Conservation (phyloP, 2,888 invertebrate genomes). For the Drosophila borealis region DNA sequence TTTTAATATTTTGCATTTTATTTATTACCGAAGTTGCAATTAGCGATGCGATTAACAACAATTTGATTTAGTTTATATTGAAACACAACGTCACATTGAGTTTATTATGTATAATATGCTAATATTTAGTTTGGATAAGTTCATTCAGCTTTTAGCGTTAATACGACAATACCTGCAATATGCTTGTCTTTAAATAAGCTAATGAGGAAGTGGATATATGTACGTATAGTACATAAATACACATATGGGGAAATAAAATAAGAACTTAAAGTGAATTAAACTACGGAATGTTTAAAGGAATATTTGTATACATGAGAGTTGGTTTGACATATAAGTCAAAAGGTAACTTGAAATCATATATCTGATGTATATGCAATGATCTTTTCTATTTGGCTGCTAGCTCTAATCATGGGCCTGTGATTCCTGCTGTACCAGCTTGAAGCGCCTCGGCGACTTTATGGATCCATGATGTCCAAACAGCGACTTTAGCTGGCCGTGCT, state of each 20-base stretch:
- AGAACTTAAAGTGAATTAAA: slow-evolving; percentile 62
- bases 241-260: slow-evolving; percentile 33
- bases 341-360: slow-evolving; percentile 43
- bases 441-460: slow-evolving; percentile 93
- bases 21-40: slow-evolving; percentile 10
- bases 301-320: slow-evolving; percentile 56
- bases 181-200: slow-evolving; percentile 55
- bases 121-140: slow-evolving; percentile 32
- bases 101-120: slow-evolving; percentile 24
- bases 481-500: slow-evolving; percentile 90
- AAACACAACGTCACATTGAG: slow-evolving; percentile 48
- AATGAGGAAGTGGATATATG: slow-evolving; percentile 53
- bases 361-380: slow-evolving; percentile 18
- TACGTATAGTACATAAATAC: slow-evolving; percentile 24
- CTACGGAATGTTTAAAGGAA: slow-evolving; percentile 61
- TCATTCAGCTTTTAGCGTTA: slow-evolving; percentile 40
- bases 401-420: slow-evolving; percentile 94
- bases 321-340: slow-evolving; percentile 24
- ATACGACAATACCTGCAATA: slow-evolving; percentile 31
- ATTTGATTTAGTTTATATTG: slow-evolving; percentile 36
- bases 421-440: slow-evolving; percentile 95
- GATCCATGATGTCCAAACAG: slow-evolving; percentile 92
- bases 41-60: slow-evolving; percentile 39
- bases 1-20: not conserved
- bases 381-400: slow-evolving; percentile 15